Conservation (phyloP, 2,888 invertebrate species). For the Parnassius glacialis region DNA sequence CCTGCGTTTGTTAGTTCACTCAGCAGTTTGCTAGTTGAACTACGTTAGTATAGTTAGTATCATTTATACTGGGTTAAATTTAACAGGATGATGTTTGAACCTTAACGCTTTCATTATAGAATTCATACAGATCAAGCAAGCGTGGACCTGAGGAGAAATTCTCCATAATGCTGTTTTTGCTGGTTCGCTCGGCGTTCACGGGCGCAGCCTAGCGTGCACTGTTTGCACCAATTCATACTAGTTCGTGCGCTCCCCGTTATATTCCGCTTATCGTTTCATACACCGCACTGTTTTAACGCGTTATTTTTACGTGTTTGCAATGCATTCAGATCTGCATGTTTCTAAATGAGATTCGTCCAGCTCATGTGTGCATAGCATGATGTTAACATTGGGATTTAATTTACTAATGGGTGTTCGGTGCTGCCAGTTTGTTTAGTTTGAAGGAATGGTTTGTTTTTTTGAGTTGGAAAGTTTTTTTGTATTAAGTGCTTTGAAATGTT, state of each 20-base stretch:
- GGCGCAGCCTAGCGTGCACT: conserved; percentile 31
- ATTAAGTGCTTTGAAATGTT: too few relatives aligned
- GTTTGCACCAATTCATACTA: conserved; percentile 17
- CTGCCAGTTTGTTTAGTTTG: conserved; percentile 3
- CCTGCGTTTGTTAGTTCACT: not conserved
- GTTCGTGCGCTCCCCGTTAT: conserved; percentile 18
- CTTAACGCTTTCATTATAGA: conserved; percentile 7
- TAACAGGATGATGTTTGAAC: conserved; percentile 4
- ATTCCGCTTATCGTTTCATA: conserved; percentile 22
- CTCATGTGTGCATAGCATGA: conserved; percentile 4
- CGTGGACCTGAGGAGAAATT: conserved; percentile 22
- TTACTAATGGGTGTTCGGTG: conserved; percentile 28
- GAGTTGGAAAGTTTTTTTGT: too few relatives aligned
- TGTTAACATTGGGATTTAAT: conserved; percentile 17
- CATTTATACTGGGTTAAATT: not conserved
- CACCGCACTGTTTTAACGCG: conserved; percentile 18
- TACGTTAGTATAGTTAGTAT: too few relatives aligned
- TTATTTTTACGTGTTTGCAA: conserved; percentile 23
- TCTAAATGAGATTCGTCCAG: conserved; percentile 16
- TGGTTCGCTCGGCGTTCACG: conserved; percentile 34
- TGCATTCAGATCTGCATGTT: conserved; percentile 25
- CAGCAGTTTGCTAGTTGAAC: conserved; percentile 7
- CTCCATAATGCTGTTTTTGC: conserved; percentile 37
- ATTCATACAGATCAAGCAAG: conserved; percentile 21
- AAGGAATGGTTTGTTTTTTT: not conserved